Conservation (phyloP, 2,797 vertebrate genomes). For the Graptemys geographica region DNA sequence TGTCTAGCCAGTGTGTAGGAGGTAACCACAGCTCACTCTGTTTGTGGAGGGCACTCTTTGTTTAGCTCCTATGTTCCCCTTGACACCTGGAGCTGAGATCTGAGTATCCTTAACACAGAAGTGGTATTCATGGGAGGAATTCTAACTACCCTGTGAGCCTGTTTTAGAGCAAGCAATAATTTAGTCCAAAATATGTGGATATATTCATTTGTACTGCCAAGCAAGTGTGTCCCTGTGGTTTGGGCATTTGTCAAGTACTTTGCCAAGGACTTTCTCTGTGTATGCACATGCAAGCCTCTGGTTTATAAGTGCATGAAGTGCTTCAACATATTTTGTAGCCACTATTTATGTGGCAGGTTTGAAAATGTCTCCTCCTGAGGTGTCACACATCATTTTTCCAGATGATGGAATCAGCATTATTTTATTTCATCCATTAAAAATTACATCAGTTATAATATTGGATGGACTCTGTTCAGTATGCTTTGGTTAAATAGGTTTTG, state of each 20-base stretch:
- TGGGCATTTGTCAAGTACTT: neutral
- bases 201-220: neutral
- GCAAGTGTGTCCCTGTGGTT: neutral
- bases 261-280: neutral
- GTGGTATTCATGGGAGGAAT: neutral
- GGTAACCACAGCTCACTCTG: neutral
- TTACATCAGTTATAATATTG: neutral
- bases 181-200: neutral
- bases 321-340: neutral
- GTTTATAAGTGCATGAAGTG: neutral
- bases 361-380: neutral
- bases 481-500: neutral
- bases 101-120: neutral
- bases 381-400: neutral
- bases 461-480: neutral
- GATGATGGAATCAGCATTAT: neutral
- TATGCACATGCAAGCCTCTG: accelerated
- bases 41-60: accelerated
- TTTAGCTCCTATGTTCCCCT: neutral
- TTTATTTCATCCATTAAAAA: neutral
- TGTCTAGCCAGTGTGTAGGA: neutral
- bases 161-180: neutral
- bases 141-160: neutral
- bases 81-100: neutral
- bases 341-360: neutral